A percentile compares a stretch with the other conserved stretches of the same genome.
These are phyloP conservation scores for Latheticus oryzae DNA, from an alignment of 2,888 invertebrate species.

Conservation along the genomic window DNA sequence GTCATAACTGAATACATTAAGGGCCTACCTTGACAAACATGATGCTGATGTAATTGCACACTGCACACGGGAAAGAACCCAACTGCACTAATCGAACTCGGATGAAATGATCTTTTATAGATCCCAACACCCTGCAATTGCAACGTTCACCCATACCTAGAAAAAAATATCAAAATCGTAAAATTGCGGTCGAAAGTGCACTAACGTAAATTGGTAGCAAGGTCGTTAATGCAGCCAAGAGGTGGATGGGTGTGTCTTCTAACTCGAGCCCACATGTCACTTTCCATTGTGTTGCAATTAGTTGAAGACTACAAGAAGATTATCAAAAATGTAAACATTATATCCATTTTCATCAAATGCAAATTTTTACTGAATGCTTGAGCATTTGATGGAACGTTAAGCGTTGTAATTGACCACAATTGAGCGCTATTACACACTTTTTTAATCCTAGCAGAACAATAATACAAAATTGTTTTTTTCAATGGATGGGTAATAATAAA, in stretches of 20 bases:
- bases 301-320: conserved; percentile 4
- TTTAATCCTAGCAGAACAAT: conserved; percentile 25
- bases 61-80: conserved; percentile 49
- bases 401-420: conserved; percentile 24
- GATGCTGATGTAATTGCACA: conserved; percentile 54
- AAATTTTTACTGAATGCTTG: too few relatives aligned
- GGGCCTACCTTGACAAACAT: conserved; percentile 57
- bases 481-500: conserved; percentile 24
- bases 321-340: neutral
- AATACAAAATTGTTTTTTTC: conserved; percentile 23
- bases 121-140: conserved; percentile 44
- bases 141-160: conserved; percentile 51
- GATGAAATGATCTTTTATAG: conserved; percentile 55
- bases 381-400: conserved; percentile 15
- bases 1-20: conserved; percentile 10
- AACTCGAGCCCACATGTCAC: conserved; percentile 39
- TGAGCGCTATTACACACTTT: conserved; percentile 21
- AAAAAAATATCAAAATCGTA: conserved; percentile 49
- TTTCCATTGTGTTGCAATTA: conserved; percentile 45
- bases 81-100: conserved; percentile 37
- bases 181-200: conserved; percentile 47
- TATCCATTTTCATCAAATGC: too few relatives aligned
- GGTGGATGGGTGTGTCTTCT: conserved; percentile 40
- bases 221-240: conserved; percentile 45
- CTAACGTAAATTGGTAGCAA: conserved; percentile 51